phyloP scores from a whole-genome alignment of 2,797 vertebrate species.

The Oreochromis grahami region DNA sequence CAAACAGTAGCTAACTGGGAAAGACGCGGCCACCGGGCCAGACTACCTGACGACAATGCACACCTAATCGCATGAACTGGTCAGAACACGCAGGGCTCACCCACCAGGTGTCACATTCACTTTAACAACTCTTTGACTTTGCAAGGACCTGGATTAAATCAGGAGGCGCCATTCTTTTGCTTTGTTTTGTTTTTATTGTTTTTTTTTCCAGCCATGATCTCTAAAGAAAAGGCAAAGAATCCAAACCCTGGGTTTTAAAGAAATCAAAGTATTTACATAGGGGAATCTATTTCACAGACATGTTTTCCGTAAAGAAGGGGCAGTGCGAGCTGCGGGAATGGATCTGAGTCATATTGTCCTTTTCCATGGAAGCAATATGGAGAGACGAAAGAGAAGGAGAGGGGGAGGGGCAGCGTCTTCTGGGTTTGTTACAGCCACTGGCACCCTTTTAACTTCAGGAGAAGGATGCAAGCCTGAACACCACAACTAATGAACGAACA shows the following conservation, averaged over 20 bases:
- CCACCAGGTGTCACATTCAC: conserved; percentile 64
- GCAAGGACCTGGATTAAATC: conserved; percentile 56
- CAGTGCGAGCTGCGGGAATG: conserved; percentile 46
- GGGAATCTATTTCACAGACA: conserved; percentile 64
- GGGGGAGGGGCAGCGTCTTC: conserved; percentile 32
- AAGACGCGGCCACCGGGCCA: conserved; percentile 57
- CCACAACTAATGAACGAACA: neutral
- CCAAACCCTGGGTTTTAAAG: conserved; percentile 52
- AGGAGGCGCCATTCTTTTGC: conserved; percentile 30
- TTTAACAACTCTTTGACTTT: conserved; percentile 40
- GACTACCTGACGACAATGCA: conserved; percentile 45
- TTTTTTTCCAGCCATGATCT: neutral
- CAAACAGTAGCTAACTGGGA: conserved; percentile 60
- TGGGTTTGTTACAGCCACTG: conserved; percentile 26
- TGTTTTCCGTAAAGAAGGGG: conserved; percentile 60
- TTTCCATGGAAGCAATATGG: conserved; percentile 66
- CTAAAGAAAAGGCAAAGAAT: conserved; percentile 37
- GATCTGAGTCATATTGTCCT: conserved; percentile 72
- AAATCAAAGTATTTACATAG: conserved; percentile 62
- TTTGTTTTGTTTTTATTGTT: neutral
- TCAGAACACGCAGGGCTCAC: conserved; percentile 26
- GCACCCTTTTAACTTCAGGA: neutral
- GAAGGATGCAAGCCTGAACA: conserved; percentile 12
- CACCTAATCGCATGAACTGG: conserved; percentile 43
- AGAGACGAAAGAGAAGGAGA: conserved; percentile 40